Evolutionary conservation across 2,113 vertebrate species (phyloP).

Genomic region (Gobio gobio): DNA sequence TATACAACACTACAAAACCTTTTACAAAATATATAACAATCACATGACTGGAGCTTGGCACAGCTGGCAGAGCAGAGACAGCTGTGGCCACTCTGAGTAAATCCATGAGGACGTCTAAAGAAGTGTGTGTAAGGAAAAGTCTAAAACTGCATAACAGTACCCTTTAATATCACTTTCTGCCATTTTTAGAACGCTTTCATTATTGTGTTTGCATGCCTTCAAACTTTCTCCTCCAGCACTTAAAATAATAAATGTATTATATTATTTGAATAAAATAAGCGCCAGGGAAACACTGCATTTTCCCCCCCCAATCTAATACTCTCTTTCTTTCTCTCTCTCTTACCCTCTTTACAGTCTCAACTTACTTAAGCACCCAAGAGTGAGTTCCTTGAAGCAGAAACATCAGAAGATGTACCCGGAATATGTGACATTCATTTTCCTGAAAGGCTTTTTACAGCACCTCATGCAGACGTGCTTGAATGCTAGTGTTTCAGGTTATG

Average conservation of each 20-base stretch:
- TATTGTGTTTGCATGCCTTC: background rate
- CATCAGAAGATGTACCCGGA: background rate
- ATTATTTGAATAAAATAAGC: constrained; percentile 11
- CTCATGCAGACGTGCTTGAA: background rate
- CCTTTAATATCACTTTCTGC: background rate
- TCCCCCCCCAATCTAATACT: background rate
- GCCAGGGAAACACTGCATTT: background rate
- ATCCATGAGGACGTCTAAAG: background rate
- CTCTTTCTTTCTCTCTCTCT: background rate
- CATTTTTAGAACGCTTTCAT: background rate
- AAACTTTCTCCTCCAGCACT: background rate
- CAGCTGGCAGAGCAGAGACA: too few relatives aligned
- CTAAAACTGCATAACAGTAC: background rate
- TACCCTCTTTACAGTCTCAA: background rate
- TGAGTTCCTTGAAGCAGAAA: constrained; percentile 14
- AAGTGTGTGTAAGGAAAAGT: background rate
- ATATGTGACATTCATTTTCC: constrained; percentile 19
- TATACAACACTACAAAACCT: too few relatives aligned
- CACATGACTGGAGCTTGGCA: too few relatives aligned
- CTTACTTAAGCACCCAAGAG: background rate
- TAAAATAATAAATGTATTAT: too few relatives aligned
- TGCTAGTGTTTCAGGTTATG: constrained; percentile 1
- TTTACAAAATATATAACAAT: too few relatives aligned
- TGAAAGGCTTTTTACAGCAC: constrained; percentile 23
- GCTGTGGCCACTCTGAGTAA: too few relatives aligned